Evolutionary conservation across 2,888 invertebrate species (phyloP), one percentile per base, ranked within the genome.

Genomic region (Theretra japonica): DNA sequence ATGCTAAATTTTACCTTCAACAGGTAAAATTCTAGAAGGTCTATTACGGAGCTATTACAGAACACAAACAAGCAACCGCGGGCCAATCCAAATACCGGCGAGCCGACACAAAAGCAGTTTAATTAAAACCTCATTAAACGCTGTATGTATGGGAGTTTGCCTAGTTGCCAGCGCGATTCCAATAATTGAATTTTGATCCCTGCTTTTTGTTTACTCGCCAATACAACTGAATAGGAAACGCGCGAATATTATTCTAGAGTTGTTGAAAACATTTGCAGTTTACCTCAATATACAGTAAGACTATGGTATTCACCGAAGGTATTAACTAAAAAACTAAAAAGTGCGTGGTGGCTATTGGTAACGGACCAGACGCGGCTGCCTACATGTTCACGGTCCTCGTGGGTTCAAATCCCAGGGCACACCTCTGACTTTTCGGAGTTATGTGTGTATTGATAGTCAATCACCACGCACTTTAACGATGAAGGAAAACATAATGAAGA

Each of bases 81-180:
- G 53, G 53, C 53, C n/a, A 53, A 53, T 53, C 53, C 53, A 53
- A 53, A 17, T n/a, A n/a, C n/a, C 53, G 53, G 5, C n/a, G 11
- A 41, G 53, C 19, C 19, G 17, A 53, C 53, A 53, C 53, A 53
- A 53, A 53, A 53, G 53, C 19, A 17, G 53, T 53, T 53, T 53
- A 53, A 53, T 53, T 53, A 53, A 53, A 53, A 53, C 53, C 53
- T 53, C 53, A 53, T 53, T 53, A 53, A 17, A 17, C n/a, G 53
- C n/a, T 53, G 5, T 53, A 53, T 53, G 50, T 53, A n/a, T 53
- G 53, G 53, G 53, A 53, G 53, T 53, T 53, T n/a, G 53, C 53
- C 6, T 53, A 6, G 53, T 53, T n/a, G 53, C 53, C 53, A 41
- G 15, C 41, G 17, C 53, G 53, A 53, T 53, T 53, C 53, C 15